Percentiles rank a stretch among this genome's conserved stretches.
Conservation (phyloP, 2,797 vertebrate genomes). For the Coregonus sp. region DNA sequence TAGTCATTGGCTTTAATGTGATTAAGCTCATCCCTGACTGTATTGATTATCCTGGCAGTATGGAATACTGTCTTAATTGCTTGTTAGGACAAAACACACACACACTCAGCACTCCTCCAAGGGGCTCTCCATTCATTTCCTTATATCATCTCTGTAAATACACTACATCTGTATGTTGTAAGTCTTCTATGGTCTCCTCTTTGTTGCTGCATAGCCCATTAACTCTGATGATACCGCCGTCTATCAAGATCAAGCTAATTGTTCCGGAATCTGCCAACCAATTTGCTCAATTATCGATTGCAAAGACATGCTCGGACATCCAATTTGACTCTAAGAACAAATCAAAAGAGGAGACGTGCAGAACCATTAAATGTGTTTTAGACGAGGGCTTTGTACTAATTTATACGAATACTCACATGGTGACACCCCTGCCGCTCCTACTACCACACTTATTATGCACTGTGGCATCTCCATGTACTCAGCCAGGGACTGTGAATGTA, state of each 20-base stretch:
- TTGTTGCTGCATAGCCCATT: neutral
- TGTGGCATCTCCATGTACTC: neutral
- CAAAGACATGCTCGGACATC: neutral
- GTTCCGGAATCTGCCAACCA: neutral
- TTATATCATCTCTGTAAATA: neutral
- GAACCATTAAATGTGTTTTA: neutral
- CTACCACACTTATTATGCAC: neutral
- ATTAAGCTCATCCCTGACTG: neutral
- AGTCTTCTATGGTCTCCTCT: neutral
- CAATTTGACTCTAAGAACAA: neutral
- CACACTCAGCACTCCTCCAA: neutral
- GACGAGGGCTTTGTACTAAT: neutral
- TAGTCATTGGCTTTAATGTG: neutral
- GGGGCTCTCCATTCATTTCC: neutral
- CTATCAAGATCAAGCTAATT: neutral
- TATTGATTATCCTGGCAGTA: neutral
- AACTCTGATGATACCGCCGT: neutral
- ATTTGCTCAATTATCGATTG: constrained; percentile 2
- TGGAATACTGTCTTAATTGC: neutral
- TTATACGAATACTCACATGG: neutral
- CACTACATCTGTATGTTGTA: neutral
- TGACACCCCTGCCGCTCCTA: neutral
- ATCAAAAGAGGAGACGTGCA: neutral
- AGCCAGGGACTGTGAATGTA: neutral
- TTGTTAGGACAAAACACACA: neutral